Conservation (phyloP, 2,113 vertebrate species). For the Gallinago jamesoni region DNA sequence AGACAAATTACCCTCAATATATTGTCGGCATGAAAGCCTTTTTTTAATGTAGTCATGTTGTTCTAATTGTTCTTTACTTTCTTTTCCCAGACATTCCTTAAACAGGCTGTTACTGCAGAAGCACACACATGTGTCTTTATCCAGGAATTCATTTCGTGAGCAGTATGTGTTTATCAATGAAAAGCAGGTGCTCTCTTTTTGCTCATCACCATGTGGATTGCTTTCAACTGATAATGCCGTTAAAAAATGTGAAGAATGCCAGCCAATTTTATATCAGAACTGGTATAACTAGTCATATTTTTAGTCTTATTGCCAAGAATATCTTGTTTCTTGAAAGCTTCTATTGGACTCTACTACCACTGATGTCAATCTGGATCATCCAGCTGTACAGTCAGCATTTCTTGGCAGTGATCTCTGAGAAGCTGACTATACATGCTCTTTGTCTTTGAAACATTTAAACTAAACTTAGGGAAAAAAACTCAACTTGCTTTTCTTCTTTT, state of each 20-base stretch:
- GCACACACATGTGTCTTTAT: not conserved
- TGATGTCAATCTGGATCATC: constrained; percentile 46
- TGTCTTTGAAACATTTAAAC: constrained; percentile 19
- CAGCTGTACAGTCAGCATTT: constrained; percentile 48
- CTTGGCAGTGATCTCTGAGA: not conserved
- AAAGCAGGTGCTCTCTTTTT: constrained; percentile 58
- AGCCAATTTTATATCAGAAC: constrained; percentile 45
- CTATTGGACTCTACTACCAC: not conserved
- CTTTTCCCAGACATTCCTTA: constrained; percentile 7
- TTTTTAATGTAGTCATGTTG: not conserved
- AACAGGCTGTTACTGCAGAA: not conserved
- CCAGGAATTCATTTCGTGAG: not conserved
- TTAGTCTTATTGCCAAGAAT: constrained; percentile 47
- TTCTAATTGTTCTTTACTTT: not conserved
- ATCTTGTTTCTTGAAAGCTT: constrained; percentile 53
- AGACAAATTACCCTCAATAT: not conserved
- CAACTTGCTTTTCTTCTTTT: not conserved
- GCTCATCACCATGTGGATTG: constrained; percentile 46
- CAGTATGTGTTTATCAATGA: constrained; percentile 23
- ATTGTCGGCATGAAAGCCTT: not conserved
- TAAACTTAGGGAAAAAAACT: not conserved
- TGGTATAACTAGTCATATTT: constrained; percentile 39
- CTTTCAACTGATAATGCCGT: constrained; percentile 41
- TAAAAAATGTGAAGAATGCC: constrained; percentile 22
- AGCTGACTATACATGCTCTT: constrained; percentile 10